A percentile compares a stretch with the other conserved stretches of the same genome.
These are phyloP conservation scores for Brenthis daphne DNA, from an alignment of 2,888 invertebrate genomes.

Conservation along the genomic window DNA sequence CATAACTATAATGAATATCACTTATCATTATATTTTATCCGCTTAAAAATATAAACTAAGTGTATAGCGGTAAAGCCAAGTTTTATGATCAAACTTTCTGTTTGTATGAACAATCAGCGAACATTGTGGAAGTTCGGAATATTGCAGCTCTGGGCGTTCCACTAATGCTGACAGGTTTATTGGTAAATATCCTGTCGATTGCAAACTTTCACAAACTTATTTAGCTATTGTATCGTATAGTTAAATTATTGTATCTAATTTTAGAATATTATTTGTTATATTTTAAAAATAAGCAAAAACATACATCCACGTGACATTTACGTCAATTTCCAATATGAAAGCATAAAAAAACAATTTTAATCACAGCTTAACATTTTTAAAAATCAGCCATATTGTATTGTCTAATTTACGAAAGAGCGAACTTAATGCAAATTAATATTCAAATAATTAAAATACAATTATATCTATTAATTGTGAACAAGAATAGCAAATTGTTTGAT, in stretches of 20 bases:
- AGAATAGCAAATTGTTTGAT: conserved; percentile 67
- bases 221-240: not conserved
- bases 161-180: conserved; percentile 51
- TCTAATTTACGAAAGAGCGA: no score
- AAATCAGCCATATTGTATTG: no score
- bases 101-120: conserved; percentile 56
- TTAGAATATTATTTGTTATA: not conserved
- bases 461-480: conserved; percentile 51
- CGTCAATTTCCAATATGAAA: no score
- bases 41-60: conserved; percentile 49
- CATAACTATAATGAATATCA: not conserved
- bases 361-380: no score
- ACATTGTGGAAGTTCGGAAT: conserved; percentile 58
- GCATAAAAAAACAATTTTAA: no score
- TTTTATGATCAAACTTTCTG: conserved; percentile 62
- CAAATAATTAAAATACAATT: conserved; percentile 18
- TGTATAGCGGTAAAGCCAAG: conserved; percentile 51
- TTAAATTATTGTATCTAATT: not conserved
- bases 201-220: conserved; percentile 40
- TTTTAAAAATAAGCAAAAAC: conserved; percentile 2
- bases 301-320: no score
- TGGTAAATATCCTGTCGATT: conserved; percentile 51
- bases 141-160: conserved; percentile 47
- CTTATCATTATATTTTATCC: conserved; percentile 12
- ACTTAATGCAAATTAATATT: not conserved